A percentile compares a stretch with the other conserved stretches of the same genome.
These are phyloP conservation scores for Ascidia mentula DNA, from an alignment of 23 tunicate species.

Conservation along the genomic window DNA sequence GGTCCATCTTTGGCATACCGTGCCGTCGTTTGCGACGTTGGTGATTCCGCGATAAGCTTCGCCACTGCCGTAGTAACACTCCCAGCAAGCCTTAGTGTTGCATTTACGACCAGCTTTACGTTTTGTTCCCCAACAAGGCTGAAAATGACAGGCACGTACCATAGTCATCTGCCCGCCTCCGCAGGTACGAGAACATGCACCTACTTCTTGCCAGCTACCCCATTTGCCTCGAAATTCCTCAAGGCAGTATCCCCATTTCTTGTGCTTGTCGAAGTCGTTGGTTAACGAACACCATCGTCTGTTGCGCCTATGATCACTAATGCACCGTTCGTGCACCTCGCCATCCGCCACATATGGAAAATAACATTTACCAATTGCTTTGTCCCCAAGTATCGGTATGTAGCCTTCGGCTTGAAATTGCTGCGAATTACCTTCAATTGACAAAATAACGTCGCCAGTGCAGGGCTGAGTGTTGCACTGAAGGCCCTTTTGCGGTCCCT, in stretches of 20 bases:
- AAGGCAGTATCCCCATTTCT: slow-evolving; percentile 78
- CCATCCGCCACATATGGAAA: slow-evolving; percentile 69
- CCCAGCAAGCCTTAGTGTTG: slow-evolving; percentile 65
- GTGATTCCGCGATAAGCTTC: slow-evolving; percentile 23
- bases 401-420: slow-evolving; percentile 45
- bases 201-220: slow-evolving; percentile 15
- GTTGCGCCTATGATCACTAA: slow-evolving; percentile 32
- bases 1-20: slow-evolving; percentile 45
- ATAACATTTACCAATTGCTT: slow-evolving; percentile 38
- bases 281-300: slow-evolving; percentile 75
- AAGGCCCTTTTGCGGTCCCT: not conserved
- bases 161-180: slow-evolving; percentile 40
- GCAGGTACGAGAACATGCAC: slow-evolving; percentile 41
- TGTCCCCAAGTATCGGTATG: slow-evolving; percentile 9
- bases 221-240: slow-evolving; percentile 40
- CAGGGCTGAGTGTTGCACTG: slow-evolving; percentile 52
- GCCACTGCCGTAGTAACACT: slow-evolving; percentile 40
- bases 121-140: slow-evolving; percentile 43
- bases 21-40: slow-evolving; percentile 53
- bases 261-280: slow-evolving; percentile 65
- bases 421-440: slow-evolving; percentile 49
- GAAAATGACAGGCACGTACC: slow-evolving; percentile 36
- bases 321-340: slow-evolving; percentile 6
- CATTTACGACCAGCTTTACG: slow-evolving; percentile 33
- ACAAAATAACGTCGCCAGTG: slow-evolving; percentile 47